phyloP scores from a whole-genome alignment of 2,113 vertebrate genomes.

The Donacobius atricapilla region DNA sequence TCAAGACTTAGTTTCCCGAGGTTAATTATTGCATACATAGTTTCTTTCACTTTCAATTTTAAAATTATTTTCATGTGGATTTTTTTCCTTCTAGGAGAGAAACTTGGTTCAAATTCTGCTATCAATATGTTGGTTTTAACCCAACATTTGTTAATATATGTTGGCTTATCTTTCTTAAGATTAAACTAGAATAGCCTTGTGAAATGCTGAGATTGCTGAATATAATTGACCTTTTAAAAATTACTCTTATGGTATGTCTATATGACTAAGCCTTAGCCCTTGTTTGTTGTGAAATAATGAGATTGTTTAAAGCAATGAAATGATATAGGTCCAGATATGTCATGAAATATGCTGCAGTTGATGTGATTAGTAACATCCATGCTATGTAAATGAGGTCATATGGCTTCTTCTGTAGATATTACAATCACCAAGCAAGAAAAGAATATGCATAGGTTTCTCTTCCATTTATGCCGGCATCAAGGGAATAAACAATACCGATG shows the following conservation, averaged over 20 bases:
- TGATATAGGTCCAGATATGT: background rate
- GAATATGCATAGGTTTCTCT: background rate
- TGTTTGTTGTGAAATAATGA: background rate
- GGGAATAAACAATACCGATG: background rate
- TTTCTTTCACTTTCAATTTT: background rate
- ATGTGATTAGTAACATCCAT: background rate
- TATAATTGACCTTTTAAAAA: background rate
- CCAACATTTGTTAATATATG: background rate
- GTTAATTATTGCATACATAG: background rate
- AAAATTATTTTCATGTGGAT: background rate
- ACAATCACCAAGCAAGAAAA: background rate
- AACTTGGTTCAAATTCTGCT: background rate
- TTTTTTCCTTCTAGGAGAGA: background rate
- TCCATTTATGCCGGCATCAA: background rate
- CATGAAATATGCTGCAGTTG: background rate
- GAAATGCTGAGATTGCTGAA: background rate
- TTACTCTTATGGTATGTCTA: background rate
- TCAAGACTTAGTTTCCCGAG: background rate
- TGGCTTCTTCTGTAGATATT: background rate
- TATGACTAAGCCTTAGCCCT: background rate
- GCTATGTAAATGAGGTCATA: background rate
- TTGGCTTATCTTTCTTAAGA: background rate
- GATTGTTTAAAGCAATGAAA: background rate
- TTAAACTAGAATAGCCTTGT: background rate
- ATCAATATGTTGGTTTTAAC: background rate